Evolutionary conservation across 1,140 invertebrate genomes (phyloP), one percentile per base, ranked within the genome.

Genomic region (Mycetomoellerius zeteki): DNA sequence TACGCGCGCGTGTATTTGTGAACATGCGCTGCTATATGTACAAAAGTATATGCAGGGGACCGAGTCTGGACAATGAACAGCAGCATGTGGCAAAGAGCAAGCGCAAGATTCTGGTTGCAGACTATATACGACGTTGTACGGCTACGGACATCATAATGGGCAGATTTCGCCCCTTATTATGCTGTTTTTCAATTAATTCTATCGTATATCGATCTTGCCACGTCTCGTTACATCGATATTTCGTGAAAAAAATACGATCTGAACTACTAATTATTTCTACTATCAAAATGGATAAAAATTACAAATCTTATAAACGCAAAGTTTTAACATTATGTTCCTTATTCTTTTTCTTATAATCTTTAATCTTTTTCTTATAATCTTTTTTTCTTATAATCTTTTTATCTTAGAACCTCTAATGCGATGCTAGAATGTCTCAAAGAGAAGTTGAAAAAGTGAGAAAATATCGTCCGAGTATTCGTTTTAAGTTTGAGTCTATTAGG

Each of bases 81-180:
- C 85, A 76, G 50, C 65, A 58, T 84, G 85, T 80, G 73, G 73
- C 76, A 85, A 80, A 69, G 87, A 88, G 84, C 67, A 77, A 73
- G 85, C 72, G 60, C 85, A 72, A 60, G 56, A 37, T 1, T 21
- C 30, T 30, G 86, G 75, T 72, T 76, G 80, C 86, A 92, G 88
- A 92, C 91, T 91, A 90, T 91, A 90, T 88, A 76, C 75, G 89
- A 90, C 90, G 81, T 89, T 87, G 43, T 50, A 62, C 60, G 33
- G n/a, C 24, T 43, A 72, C 33, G 80, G 87, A 73, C 85, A 76
- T 89, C 82, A 78, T 50, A 54, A 27, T 27, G 12, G 52, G 8
- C 24, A 54, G 33, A 69, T 60, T 43, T 56, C 21, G 71, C 3
- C 33, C 33, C n/a, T 67, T 14, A 12, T 67, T 43, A 67, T 14